Conservation (phyloP, 2,888 invertebrate species). For the Oxytorus armatus region DNA sequence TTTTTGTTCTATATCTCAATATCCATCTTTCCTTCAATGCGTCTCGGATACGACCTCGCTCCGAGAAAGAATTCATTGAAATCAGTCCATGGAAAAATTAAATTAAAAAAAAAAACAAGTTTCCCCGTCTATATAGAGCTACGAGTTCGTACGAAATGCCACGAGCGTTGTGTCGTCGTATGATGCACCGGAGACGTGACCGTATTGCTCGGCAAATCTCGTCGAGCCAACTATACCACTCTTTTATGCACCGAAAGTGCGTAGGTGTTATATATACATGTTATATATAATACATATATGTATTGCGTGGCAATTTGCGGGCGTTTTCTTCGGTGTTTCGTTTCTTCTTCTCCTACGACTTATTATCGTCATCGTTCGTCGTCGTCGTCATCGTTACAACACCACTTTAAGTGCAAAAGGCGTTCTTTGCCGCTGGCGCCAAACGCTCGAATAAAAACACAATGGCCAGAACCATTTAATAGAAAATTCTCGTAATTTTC, state of each 20-base stretch:
- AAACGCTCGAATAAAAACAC: no score
- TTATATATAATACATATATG: no score
- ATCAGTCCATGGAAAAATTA: conserved; percentile 27
- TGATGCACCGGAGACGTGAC: conserved; percentile 12
- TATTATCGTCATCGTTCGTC: no score
- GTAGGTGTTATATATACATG: no score
- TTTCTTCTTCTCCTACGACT: no score
- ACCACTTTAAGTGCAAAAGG: no score
- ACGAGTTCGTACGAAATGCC: not conserved
- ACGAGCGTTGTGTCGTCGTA: conserved; percentile 22
- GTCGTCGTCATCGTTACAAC: no score
- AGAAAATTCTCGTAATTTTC: no score
- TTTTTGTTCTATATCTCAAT: conserved; percentile 8
- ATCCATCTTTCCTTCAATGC: conserved; percentile 10
- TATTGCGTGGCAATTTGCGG: no score
- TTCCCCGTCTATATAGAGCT: conserved; percentile 1
- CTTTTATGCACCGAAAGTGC: not conserved
- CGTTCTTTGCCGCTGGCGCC: no score
- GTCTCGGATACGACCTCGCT: conserved; percentile 33
- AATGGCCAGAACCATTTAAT: no score
- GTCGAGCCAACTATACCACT: not conserved
- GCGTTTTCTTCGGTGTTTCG: no score
- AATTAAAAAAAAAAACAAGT: conserved; percentile 7
- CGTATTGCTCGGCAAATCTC: not conserved
- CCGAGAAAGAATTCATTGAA: conserved; percentile 29